phyloP scores from a whole-genome alignment of 2,797 vertebrate genomes.

The Hyperoplus immaculatus region DNA sequence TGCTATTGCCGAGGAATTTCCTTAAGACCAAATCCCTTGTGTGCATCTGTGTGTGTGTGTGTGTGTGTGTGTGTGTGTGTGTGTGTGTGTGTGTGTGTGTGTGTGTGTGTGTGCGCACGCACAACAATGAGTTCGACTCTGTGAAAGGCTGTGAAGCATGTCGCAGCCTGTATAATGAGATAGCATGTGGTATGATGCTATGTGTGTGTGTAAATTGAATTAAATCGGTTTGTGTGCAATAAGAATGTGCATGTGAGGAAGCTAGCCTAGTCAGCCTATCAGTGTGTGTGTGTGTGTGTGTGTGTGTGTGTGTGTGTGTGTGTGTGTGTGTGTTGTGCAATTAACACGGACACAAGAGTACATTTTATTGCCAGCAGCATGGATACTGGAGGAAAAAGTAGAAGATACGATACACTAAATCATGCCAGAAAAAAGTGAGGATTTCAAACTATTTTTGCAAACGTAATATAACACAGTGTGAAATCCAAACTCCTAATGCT shows the following conservation, averaged over 20 bases:
- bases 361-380: slow-evolving; percentile 43
- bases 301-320: slow-evolving; percentile 39
- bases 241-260: slow-evolving; percentile 63
- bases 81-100: slow-evolving; percentile 44
- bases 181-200: slow-evolving; percentile 72
- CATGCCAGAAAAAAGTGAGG: slow-evolving; percentile 25
- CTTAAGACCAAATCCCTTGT: slow-evolving; percentile 41
- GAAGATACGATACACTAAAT: slow-evolving; percentile 20
- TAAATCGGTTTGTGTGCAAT: slow-evolving; percentile 69
- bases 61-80: slow-evolving; percentile 42
- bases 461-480: slow-evolving; percentile 20
- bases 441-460: slow-evolving; percentile 35
- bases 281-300: slow-evolving; percentile 38
- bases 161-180: slow-evolving; percentile 74
- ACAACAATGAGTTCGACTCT: slow-evolving; percentile 59
- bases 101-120: slow-evolving; percentile 25
- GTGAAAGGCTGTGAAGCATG: slow-evolving; percentile 65
- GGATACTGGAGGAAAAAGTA: slow-evolving; percentile 31
- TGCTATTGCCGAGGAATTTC: slow-evolving; percentile 61
- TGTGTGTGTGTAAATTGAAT: slow-evolving; percentile 81
- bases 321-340: slow-evolving; percentile 40
- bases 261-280: slow-evolving; percentile 24
- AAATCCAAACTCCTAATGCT: slow-evolving; percentile 20
- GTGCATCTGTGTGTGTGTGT: slow-evolving; percentile 40
- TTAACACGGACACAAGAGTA: slow-evolving; percentile 54